These are phyloP conservation scores for Rhagophthalmus giganteus DNA, from an alignment of 2,888 invertebrate species.

Conservation along the genomic window DNA sequence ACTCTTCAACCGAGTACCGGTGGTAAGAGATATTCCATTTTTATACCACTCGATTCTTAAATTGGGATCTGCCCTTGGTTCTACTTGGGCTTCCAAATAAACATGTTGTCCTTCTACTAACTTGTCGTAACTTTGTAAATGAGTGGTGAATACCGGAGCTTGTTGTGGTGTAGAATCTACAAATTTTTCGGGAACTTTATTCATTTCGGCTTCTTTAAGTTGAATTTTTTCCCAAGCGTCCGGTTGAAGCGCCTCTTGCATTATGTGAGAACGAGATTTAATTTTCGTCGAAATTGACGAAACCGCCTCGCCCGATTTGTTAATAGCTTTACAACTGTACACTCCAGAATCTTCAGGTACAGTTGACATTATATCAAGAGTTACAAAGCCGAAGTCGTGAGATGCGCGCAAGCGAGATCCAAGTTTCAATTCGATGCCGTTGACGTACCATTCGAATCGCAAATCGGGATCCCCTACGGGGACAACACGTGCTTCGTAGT, in stretches of 20 bases:
- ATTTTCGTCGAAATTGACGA: conserved; percentile 90
- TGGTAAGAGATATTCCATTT: conserved; percentile 83
- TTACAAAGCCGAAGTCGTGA: conserved; percentile 93
- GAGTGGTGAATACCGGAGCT: conserved; percentile 94
- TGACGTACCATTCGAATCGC: conserved; percentile 94
- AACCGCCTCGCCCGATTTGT: conserved; percentile 91
- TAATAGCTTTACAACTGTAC: conserved; percentile 92
- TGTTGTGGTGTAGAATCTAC: conserved; percentile 83
- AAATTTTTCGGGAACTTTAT: conserved; percentile 86
- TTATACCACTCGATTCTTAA: conserved; percentile 90
- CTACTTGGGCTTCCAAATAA: conserved; percentile 85
- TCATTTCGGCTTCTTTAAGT: conserved; percentile 89
- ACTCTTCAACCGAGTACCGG: conserved; percentile 87
- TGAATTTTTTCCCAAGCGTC: conserved; percentile 92
- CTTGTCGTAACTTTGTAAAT: conserved; percentile 82
- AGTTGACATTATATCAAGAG: conserved; percentile 86
- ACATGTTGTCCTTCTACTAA: conserved; percentile 85
- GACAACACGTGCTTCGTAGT: conserved; percentile 88
- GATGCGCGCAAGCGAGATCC: conserved; percentile 90
- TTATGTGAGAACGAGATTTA: conserved; percentile 77
- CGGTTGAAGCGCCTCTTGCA: conserved; percentile 83
- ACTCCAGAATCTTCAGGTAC: conserved; percentile 89
- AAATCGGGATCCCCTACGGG: conserved; percentile 93
- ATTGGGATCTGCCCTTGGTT: conserved; percentile 87
- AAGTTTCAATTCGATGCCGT: conserved; percentile 90